Conservation (phyloP, 2,113 vertebrate genomes). For the rat (Rattus norvegicus) region GRCr8 NC_086037.1:67325001-67325500, state of each 20-base stretch:
- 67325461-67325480: not conserved
- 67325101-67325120: constrained; percentile 87
- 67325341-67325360: not conserved
- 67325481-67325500: not conserved
- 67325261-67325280: not conserved
- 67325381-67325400: fast-evolving
- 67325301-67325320: not conserved
- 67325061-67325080: constrained; percentile 82
- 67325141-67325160: too few relatives aligned
- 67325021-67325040: constrained; percentile 86
- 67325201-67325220: not conserved
- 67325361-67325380: not conserved
- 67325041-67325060: constrained; percentile 88
- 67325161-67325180: not conserved
- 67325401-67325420: not conserved
- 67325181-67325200: too few relatives aligned
- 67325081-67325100: constrained; percentile 88
- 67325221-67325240: not conserved
- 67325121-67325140: not conserved
- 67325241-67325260: not conserved
- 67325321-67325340: not conserved
- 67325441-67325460: not conserved
- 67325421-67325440: fast-evolving
- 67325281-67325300: not conserved
- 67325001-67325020: constrained; percentile 90